These are phyloP conservation scores for Anolis sagrei DNA, from an alignment of 2,113 vertebrate species.

Conservation along the genomic window DNA sequence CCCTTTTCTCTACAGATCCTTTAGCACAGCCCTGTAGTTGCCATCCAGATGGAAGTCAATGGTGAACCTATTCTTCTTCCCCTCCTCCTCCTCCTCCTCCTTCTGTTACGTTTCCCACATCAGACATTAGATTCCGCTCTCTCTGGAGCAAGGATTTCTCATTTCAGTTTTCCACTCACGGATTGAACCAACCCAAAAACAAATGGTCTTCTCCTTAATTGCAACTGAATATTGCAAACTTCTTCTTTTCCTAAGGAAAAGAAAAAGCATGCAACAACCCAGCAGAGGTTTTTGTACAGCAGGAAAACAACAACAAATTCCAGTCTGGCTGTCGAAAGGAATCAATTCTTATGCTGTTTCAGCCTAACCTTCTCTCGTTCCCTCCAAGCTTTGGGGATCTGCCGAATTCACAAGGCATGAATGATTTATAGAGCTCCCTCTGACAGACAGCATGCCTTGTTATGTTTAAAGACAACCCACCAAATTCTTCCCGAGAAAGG, in stretches of 20 bases:
- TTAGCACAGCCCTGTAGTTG: not conserved
- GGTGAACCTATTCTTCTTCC: not conserved
- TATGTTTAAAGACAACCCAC: not conserved
- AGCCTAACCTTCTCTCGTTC: not conserved
- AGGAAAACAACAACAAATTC: not conserved
- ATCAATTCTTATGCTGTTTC: not conserved
- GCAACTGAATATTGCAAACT: not conserved
- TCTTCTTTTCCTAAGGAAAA: not conserved
- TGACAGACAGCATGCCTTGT: constrained; percentile 42
- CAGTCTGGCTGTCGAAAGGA: not conserved
- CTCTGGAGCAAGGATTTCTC: not conserved
- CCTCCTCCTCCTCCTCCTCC: not conserved
- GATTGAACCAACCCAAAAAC: not conserved
- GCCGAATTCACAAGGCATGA: constrained; percentile 31
- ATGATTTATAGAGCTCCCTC: constrained; percentile 41
- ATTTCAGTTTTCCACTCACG: not conserved
- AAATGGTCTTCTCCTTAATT: not conserved
- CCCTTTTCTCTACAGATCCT: not conserved
- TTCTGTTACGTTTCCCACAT: too few relatives aligned
- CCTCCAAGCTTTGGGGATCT: constrained; percentile 23
- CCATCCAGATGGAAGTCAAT: not conserved
- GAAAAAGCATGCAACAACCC: not conserved
- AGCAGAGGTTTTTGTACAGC: not conserved
- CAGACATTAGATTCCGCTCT: not conserved
- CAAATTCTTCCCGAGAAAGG: constrained; percentile 14